Conservation (phyloP, 2,797 vertebrate species). For the Nasua narica region DNA sequence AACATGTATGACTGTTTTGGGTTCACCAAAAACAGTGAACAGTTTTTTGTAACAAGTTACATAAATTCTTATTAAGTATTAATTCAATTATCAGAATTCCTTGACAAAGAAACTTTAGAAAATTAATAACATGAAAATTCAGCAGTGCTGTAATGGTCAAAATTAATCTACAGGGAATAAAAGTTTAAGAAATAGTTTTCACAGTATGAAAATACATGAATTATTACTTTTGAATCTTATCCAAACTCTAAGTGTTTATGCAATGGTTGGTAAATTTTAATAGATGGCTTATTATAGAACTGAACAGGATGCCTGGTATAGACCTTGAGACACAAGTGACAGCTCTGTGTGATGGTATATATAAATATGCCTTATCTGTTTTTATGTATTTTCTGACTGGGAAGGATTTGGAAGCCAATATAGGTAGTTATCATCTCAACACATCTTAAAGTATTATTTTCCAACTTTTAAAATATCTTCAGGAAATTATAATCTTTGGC, state of each 20-base stretch:
- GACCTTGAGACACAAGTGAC: neutral
- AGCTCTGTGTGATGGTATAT: neutral
- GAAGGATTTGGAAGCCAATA: neutral
- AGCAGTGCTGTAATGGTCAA: neutral
- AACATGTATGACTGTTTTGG: neutral
- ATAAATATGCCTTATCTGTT: neutral
- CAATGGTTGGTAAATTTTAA: neutral
- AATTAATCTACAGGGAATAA: neutral
- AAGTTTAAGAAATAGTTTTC: neutral
- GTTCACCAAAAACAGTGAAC: neutral
- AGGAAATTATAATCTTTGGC: neutral
- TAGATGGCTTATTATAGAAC: neutral
- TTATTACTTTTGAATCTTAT: neutral
- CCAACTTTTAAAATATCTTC: neutral
- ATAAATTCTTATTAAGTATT: neutral
- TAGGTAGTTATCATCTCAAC: neutral
- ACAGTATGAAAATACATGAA: neutral
- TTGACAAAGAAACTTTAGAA: neutral
- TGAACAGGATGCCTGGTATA: neutral
- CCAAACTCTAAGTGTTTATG: neutral
- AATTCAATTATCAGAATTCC: neutral
- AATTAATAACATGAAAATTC: neutral
- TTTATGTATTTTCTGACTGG: neutral
- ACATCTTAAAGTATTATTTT: neutral
- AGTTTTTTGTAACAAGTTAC: neutral